These are phyloP conservation scores for Brachionus sp. DNA, from an alignment of 1,140 invertebrate genomes.

Conservation along the genomic window DNA sequence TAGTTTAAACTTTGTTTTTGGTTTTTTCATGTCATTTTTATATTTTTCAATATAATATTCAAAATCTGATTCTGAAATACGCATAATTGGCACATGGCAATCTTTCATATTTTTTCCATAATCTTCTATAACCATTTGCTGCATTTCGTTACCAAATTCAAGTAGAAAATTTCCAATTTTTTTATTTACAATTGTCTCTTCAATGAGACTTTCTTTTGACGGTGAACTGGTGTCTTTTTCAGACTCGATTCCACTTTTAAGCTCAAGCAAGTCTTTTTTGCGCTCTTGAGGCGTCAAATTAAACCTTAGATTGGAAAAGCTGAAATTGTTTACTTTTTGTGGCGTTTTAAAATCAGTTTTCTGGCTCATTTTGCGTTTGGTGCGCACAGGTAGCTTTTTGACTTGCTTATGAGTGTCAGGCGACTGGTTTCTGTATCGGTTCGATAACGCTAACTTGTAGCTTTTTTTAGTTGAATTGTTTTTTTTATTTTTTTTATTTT, in stretches of 20 bases:
- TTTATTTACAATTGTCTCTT: neutral
- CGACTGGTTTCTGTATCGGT: neutral
- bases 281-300: slow-evolving; percentile 3
- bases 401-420: neutral
- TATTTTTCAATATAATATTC: neutral
- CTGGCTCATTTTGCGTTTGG: neutral
- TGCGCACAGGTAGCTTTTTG: neutral
- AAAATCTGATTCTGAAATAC: neutral
- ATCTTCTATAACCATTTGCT: neutral
- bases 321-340: neutral
- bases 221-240: neutral
- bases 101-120: neutral
- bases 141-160: neutral
- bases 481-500: neutral
- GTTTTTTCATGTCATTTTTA: neutral
- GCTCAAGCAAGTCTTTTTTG: neutral
- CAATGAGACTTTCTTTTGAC: neutral
- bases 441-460: neutral
- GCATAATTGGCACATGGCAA: neutral
- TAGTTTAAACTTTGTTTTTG: neutral
- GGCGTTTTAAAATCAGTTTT: neutral
- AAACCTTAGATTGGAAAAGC: neutral
- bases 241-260: neutral
- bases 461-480: neutral
- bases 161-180: neutral